These are phyloP conservation scores for Eulemur macaco DNA, from an alignment of 2,113 vertebrate species.

Conservation along the genomic window DNA sequence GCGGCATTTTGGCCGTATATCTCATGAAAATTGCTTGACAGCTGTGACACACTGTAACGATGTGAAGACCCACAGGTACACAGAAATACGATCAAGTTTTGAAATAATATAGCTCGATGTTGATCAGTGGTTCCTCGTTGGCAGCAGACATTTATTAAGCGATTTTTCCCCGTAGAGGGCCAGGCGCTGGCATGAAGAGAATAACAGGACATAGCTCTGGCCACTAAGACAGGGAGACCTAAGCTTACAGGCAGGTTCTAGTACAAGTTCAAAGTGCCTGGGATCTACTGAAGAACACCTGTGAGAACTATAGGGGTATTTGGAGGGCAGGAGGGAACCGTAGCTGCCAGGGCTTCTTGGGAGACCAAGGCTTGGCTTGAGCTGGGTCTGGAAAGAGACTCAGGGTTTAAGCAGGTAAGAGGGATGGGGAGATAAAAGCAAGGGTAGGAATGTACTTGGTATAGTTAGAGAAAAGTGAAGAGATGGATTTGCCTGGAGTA, in stretches of 20 bases:
- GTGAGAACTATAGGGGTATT: not conserved
- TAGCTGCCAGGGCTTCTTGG: not conserved
- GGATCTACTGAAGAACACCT: not conserved
- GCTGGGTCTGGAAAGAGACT: not conserved
- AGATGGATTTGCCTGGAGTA: not conserved
- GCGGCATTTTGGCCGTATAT: not conserved
- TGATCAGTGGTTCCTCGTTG: not conserved
- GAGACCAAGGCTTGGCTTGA: not conserved
- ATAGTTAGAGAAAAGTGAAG: not conserved
- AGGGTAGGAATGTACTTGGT: not conserved
- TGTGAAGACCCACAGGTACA: not conserved
- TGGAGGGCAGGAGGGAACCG: not conserved
- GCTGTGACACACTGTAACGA: not conserved
- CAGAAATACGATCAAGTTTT: not conserved
- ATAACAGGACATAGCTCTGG: too few species aligned
- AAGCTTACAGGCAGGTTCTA: not conserved
- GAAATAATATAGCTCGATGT: not conserved
- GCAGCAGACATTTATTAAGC: not conserved
- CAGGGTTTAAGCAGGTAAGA: not conserved
- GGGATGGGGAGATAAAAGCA: not conserved
- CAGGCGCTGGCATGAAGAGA: not conserved
- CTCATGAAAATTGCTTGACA: not conserved
- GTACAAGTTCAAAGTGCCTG: not conserved
- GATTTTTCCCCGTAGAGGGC: not conserved
- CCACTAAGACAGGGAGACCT: not conserved